phyloP scores from a whole-genome alignment of 2,113 vertebrate genomes.

The Odocoileus hemionus region DNA sequence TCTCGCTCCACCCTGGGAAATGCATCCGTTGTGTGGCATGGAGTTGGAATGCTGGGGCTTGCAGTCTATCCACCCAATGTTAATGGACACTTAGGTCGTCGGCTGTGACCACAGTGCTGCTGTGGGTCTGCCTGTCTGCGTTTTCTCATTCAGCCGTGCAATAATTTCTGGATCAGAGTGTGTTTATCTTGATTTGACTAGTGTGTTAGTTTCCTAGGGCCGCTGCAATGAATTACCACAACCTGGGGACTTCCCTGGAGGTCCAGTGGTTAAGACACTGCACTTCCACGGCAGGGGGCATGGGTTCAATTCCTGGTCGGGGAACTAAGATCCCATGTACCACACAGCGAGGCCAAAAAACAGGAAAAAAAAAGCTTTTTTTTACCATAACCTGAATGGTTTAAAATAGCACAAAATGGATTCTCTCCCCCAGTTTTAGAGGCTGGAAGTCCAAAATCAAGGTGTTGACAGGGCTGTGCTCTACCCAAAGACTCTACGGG shows the following conservation, averaged over 20 bases:
- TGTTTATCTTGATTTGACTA: background rate
- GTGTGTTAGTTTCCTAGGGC: background rate
- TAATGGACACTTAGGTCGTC: background rate
- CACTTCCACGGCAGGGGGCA: background rate
- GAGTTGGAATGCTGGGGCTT: background rate
- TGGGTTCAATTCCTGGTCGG: background rate
- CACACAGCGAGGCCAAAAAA: background rate
- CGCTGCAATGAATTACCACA: background rate
- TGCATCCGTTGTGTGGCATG: background rate
- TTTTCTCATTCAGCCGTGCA: background rate
- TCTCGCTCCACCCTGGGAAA: background rate
- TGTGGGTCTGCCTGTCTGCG: background rate
- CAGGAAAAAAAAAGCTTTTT: background rate
- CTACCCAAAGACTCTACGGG: background rate
- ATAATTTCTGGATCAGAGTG: background rate
- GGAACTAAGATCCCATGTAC: background rate
- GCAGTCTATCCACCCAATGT: background rate
- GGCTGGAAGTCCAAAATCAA: background rate
- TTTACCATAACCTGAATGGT: background rate
- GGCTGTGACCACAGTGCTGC: background rate
- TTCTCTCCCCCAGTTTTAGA: background rate
- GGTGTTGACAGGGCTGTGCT: background rate
- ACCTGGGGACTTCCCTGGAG: background rate
- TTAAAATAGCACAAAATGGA: background rate
- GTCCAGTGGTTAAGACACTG: background rate